Evolutionary conservation across 2,797 vertebrate genomes (phyloP).

Genomic region (Labroides dimidiatus): DNA sequence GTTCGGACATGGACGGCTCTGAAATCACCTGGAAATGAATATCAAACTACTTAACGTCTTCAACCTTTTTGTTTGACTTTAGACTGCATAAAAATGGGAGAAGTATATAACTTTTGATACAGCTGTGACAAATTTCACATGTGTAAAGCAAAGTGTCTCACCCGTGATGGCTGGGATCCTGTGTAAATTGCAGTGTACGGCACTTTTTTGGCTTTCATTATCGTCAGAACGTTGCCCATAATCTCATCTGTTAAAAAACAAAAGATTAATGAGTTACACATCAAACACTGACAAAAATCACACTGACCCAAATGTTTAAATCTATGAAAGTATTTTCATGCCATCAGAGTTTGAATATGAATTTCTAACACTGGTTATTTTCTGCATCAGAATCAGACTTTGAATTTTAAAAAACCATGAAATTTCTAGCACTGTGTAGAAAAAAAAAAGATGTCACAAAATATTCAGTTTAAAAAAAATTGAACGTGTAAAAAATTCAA

Average conservation of each 20-base stretch:
- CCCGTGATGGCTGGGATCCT: slow-evolving; percentile 87
- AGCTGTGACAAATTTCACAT: no score
- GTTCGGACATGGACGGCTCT: slow-evolving; percentile 40
- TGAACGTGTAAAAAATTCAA: no score
- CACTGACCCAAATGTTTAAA: background rate
- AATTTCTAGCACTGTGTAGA: no score
- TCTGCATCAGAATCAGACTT: no score
- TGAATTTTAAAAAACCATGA: no score
- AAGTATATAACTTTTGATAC: background rate
- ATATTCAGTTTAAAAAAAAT: no score
- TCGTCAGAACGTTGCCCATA: slow-evolving; percentile 85
- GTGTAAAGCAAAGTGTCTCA: slow-evolving; percentile 59
- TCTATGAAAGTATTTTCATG: no score
- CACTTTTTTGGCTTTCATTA: slow-evolving; percentile 81
- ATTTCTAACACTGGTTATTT: no score
- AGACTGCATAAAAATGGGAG: background rate
- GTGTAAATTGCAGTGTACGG: slow-evolving; percentile 89
- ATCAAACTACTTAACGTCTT: background rate
- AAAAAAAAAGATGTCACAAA: no score
- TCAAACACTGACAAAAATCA: background rate
- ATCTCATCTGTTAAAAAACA: slow-evolving; percentile 83
- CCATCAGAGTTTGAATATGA: no score
- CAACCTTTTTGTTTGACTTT: background rate
- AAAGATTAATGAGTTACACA: slow-evolving; percentile 32
- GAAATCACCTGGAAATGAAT: slow-evolving; percentile 67